phyloP scores from a whole-genome alignment of 2,113 vertebrate genomes.

The Pipa parva region DNA sequence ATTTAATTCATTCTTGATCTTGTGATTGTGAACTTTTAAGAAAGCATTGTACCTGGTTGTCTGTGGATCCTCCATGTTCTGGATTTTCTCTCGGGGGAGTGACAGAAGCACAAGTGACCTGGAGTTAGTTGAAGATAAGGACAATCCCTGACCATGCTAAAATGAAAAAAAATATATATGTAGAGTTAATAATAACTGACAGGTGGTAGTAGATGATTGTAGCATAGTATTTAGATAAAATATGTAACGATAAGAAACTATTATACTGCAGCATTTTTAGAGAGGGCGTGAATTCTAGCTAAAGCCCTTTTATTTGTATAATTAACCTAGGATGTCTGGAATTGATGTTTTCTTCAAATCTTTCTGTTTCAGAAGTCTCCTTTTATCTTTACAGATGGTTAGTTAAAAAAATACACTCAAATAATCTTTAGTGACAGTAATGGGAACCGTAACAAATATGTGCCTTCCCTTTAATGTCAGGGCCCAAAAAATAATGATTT shows the following conservation, averaged over 20 bases:
- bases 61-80: no score
- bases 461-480: constrained; percentile 40
- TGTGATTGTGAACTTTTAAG: no score
- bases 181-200: no score
- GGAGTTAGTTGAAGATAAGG: no score
- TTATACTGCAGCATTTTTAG: not conserved
- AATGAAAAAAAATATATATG: no score
- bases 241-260: constrained; percentile 1
- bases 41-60: no score
- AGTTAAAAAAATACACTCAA: constrained; percentile 5
- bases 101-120: no score
- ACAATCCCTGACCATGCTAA: no score
- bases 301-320: constrained; percentile 1
- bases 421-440: constrained; percentile 8
- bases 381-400: constrained; percentile 17
- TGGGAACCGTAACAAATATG: not conserved
- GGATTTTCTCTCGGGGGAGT: no score
- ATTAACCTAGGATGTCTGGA: not conserved
- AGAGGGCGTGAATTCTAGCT: not conserved
- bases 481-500: constrained; percentile 54
- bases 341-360: constrained; percentile 5
- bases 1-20: no score
- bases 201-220: no score
- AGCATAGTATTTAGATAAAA: not conserved
- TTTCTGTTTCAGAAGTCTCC: not conserved